phyloP scores from a whole-genome alignment of 2,797 vertebrate species.

The Gymnoscopelus braueri region DNA sequence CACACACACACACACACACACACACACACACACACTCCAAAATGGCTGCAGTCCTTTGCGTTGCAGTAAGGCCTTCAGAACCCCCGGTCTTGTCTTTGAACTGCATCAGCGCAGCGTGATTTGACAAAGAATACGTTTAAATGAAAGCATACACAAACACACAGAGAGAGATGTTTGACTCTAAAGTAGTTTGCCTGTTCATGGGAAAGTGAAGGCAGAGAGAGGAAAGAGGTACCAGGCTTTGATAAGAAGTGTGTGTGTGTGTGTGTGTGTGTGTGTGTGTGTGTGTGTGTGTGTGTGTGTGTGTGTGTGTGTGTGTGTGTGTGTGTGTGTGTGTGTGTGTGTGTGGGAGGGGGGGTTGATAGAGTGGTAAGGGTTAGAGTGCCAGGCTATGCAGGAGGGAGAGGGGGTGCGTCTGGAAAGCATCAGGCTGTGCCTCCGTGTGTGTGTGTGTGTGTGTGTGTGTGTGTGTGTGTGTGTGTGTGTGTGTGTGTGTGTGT shows the following conservation, averaged over 20 bases:
- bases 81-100: neutral
- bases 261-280: constrained; percentile 13
- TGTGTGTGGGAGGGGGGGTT: constrained; percentile 33
- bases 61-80: neutral
- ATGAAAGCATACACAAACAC: constrained; percentile 6
- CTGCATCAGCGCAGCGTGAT: constrained; percentile 9
- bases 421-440: constrained; percentile 70
- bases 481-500: constrained; percentile 28
- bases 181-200: constrained; percentile 44
- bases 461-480: constrained; percentile 23
- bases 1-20: neutral
- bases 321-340: constrained; percentile 22
- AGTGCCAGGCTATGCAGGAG: constrained; percentile 68
- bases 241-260: constrained; percentile 63
- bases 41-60: constrained; percentile 1
- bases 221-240: constrained; percentile 38
- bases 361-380: constrained; percentile 33
- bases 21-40: neutral
- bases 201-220: constrained; percentile 61
- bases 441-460: constrained; percentile 39
- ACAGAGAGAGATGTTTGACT: constrained; percentile 22
- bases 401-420: constrained; percentile 68
- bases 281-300: neutral
- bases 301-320: neutral
- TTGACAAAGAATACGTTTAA: neutral